These are phyloP conservation scores for Argynnis bischoffii DNA, from an alignment of 2,888 invertebrate genomes.

Conservation along the genomic window DNA sequence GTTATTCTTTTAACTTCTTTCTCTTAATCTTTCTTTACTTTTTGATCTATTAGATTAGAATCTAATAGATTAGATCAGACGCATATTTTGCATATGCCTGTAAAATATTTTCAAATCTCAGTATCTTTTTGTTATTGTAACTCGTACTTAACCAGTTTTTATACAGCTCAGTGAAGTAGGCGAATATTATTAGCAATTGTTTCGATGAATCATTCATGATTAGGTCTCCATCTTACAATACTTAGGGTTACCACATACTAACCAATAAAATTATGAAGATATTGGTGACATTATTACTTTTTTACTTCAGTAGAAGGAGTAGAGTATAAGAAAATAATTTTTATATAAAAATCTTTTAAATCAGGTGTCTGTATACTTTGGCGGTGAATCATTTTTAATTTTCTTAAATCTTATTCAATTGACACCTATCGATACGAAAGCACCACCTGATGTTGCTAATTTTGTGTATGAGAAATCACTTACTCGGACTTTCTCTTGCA, in stretches of 20 bases:
- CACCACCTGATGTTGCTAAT: conserved; percentile 31
- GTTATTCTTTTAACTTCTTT: too few species aligned
- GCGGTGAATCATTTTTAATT: neutral
- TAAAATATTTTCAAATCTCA: neutral
- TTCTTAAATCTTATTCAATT: conserved; percentile 14
- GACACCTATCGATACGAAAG: conserved; percentile 18
- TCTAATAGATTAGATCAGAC: too few species aligned
- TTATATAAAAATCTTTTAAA: neutral
- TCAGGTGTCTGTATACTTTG: neutral
- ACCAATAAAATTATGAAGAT: neutral
- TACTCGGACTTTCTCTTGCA: conserved; percentile 33
- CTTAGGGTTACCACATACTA: conserved; percentile 7
- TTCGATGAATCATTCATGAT: conserved; percentile 45
- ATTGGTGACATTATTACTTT: too few species aligned
- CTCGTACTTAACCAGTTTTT: conserved; percentile 24
- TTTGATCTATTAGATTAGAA: too few species aligned
- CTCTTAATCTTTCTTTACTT: too few species aligned
- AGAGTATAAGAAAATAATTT: too few species aligned
- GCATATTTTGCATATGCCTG: too few species aligned
- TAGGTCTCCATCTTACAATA: conserved; percentile 17
- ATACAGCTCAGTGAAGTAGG: conserved; percentile 34
- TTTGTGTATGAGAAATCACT: conserved; percentile 34
- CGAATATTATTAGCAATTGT: conserved; percentile 44
- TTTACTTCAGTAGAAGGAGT: too few species aligned
- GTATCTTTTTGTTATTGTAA: conserved; percentile 6